Percentiles rank a stretch among this genome's conserved stretches.
These are phyloP conservation scores for Chrysina gloriosa DNA, from an alignment of 2,888 invertebrate genomes.

Conservation along the genomic window DNA sequence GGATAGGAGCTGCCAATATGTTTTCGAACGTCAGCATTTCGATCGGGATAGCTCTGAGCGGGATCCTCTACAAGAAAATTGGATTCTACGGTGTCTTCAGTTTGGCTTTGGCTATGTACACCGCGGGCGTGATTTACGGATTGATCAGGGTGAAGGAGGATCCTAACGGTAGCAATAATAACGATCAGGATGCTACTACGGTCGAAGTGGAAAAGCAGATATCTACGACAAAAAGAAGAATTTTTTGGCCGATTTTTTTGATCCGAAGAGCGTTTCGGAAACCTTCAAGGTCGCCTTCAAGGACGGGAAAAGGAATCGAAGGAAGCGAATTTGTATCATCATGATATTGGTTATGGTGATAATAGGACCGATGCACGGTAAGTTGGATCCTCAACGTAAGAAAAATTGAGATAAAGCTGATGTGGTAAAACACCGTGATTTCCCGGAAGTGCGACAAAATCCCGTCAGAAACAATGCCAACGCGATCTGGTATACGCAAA, in stretches of 20 bases:
- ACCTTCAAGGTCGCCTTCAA: constrained; percentile 82
- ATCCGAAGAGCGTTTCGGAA: constrained; percentile 77
- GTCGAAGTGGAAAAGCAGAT: constrained; percentile 66
- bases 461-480: no score
- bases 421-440: no score
- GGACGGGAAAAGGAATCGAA: constrained; percentile 75
- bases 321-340: constrained; percentile 77
- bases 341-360: constrained; percentile 83
- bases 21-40: constrained; percentile 68
- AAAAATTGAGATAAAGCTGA: no score
- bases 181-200: neutral
- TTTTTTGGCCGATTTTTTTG: constrained; percentile 70
- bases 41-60: constrained; percentile 66
- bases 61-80: constrained; percentile 64
- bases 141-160: constrained; percentile 51
- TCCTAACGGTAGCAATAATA: neutral
- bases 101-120: constrained; percentile 50
- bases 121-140: constrained; percentile 52
- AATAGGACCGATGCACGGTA: constrained; percentile 84
- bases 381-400: no score
- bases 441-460: no score
- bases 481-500: no score
- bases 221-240: constrained; percentile 66
- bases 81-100: constrained; percentile 57
- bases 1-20: constrained; percentile 71